A percentile compares a stretch with the other conserved stretches of the same genome.
phyloP scores from a whole-genome alignment of 2,113 vertebrate genomes.

The Porphyrio hochstetteri region DNA sequence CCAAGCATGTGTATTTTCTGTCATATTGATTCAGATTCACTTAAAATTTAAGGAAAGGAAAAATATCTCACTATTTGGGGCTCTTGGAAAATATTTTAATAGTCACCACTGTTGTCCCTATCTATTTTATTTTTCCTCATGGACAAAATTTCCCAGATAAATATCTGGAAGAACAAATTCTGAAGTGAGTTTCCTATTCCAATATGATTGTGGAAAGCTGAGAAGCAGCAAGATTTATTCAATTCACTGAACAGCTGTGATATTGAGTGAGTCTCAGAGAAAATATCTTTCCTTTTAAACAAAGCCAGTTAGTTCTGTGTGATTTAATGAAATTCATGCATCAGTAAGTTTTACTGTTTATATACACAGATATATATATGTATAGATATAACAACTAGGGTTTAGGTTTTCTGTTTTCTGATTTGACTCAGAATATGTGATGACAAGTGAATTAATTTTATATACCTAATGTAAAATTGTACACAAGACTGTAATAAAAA shows the following conservation, averaged over 20 bases:
- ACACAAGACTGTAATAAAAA: neutral
- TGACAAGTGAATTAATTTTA: conserved; percentile 16
- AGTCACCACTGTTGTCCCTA: neutral
- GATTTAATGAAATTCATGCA: conserved; percentile 33
- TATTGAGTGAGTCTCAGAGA: neutral
- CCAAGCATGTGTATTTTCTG: neutral
- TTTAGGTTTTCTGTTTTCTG: neutral
- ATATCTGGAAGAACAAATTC: neutral
- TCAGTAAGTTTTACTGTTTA: neutral
- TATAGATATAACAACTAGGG: conserved; percentile 28
- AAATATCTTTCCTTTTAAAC: conserved; percentile 2
- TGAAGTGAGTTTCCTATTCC: neutral
- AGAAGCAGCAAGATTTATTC: neutral
- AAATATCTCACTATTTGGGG: neutral
- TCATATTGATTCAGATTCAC: neutral
- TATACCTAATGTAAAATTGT: neutral
- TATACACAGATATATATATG: neutral
- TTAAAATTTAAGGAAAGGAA: neutral
- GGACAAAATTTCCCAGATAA: neutral
- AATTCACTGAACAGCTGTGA: neutral
- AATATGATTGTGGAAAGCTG: neutral
- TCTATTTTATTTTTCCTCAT: neutral
- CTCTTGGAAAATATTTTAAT: neutral
- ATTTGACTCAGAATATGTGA: conserved; percentile 11
- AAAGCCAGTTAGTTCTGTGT: neutral